Base-by-base conservation (phyloP, 2,888 invertebrate genomes). In the Salpingus planirostris region DNA sequence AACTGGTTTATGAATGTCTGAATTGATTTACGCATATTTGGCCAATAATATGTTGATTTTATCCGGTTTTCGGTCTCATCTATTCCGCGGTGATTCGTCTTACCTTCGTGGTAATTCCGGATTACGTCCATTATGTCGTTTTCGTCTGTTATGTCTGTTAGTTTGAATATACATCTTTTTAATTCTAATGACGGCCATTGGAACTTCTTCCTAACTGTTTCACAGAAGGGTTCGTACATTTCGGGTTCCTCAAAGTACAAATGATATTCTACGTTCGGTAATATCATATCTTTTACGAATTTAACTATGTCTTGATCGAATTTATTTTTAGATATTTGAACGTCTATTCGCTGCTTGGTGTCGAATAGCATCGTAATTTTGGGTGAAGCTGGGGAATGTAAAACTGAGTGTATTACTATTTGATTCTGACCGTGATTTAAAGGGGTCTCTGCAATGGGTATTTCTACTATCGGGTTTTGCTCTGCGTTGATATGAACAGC, bases 241-340 rank as follows among this genome's bases (percentile, higher is more conserved):
- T 18, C 18, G 18, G 18, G 18, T 6, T 18, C 8, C 18, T 18
- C 18, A 8, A 18, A 18, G 18, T 18, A 18, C 18, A 18, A 8
- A 8, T 8, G 6, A 8, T 18, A 18, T 8, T 18, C 6, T 18
- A 18, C 18, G 8, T 18, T 18, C 8, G 43, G 38, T 5, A 15
- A 8, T 11, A 43, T 21, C 11, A 18, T 35, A 12, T 42, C 25
- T 30, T 35, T 42, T 6, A 42, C 22, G 15, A 43, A 35, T 15
- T 38, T 32, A 11, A 39, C 24, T 8, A 43, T 18, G 15, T 43
- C 38, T 11, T 22, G 4, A 24, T 42, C 31, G 18, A 34, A 38
- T 27, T 42, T 37, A 23, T 31, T 34, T 30, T 42, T 13, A 5
- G 38, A 38, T 11, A 43, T 2, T 32, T 43, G 43, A 5, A 43